Conservation (phyloP, 2,888 invertebrate species). For the Cephonodes hylas region DNA sequence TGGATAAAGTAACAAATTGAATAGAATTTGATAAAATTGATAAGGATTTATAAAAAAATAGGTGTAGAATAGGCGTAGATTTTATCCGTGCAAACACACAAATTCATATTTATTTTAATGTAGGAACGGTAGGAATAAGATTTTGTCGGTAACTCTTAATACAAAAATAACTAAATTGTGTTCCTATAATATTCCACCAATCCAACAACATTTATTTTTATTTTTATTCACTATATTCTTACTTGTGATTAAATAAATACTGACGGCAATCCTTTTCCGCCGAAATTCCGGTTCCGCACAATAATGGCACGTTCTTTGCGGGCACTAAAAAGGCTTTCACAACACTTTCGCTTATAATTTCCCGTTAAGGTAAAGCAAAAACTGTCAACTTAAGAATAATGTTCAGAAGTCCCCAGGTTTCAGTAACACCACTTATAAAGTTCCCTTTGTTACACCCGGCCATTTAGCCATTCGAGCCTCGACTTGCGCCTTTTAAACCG, state of each 20-base stretch:
- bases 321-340: not conserved
- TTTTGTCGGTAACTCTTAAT: no score
- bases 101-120: no score
- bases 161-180: no score
- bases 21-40: no score
- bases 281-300: not conserved
- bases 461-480: constrained; percentile 36
- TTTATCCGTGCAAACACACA: no score
- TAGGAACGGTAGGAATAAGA: no score
- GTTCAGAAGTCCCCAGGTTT: constrained; percentile 27
- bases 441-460: constrained; percentile 35
- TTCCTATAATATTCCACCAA: no score
- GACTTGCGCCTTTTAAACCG: constrained; percentile 15
- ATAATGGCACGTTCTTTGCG: not conserved
- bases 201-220: no score
- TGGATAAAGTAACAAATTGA: not conserved
- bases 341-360: constrained; percentile 17
- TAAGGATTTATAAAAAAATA: no score
- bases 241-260: not conserved
- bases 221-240: no score
- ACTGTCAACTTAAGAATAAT: not conserved
- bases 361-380: not conserved
- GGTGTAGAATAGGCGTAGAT: no score
- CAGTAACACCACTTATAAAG: constrained; percentile 42
- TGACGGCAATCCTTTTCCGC: not conserved